These are phyloP conservation scores for Staurois parvus DNA, from an alignment of 2,797 vertebrate species.

Conservation along the genomic window DNA sequence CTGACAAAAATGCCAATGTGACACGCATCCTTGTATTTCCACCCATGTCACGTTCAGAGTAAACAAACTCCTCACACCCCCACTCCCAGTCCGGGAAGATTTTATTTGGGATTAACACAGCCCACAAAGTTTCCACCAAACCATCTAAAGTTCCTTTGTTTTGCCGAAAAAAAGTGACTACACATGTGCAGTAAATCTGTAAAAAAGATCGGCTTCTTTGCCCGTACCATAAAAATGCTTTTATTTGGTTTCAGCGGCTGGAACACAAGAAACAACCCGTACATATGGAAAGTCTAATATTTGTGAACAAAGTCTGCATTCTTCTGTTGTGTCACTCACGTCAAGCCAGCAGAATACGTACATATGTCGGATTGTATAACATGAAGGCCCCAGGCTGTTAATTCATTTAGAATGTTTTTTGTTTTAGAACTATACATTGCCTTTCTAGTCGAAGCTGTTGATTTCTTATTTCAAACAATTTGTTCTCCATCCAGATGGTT, in stretches of 20 bases:
- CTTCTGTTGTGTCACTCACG: background rate
- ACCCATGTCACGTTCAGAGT: background rate
- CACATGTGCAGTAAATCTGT: slow-evolving; percentile 34
- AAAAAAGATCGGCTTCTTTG: slow-evolving; percentile 1
- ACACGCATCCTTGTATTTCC: no score
- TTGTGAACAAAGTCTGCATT: slow-evolving; percentile 28
- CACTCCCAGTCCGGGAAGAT: background rate
- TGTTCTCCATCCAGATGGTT: background rate
- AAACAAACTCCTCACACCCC: background rate
- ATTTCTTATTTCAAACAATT: background rate
- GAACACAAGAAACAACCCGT: background rate
- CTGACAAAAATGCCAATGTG: no score
- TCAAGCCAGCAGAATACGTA: background rate
- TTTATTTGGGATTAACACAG: slow-evolving; percentile 33
- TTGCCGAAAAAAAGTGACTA: background rate
- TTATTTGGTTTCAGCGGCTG: slow-evolving; percentile 24
- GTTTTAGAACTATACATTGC: background rate
- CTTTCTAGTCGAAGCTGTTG: background rate
- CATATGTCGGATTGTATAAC: background rate
- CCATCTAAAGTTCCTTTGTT: slow-evolving; percentile 33
- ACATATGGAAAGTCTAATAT: slow-evolving; percentile 29
- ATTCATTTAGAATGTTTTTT: background rate
- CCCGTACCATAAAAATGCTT: slow-evolving; percentile 21
- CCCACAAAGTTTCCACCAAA: slow-evolving; percentile 27
- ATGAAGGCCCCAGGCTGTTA: background rate